Conservation (phyloP, 2,113 vertebrate genomes). For the Vireo altiloquus region DNA sequence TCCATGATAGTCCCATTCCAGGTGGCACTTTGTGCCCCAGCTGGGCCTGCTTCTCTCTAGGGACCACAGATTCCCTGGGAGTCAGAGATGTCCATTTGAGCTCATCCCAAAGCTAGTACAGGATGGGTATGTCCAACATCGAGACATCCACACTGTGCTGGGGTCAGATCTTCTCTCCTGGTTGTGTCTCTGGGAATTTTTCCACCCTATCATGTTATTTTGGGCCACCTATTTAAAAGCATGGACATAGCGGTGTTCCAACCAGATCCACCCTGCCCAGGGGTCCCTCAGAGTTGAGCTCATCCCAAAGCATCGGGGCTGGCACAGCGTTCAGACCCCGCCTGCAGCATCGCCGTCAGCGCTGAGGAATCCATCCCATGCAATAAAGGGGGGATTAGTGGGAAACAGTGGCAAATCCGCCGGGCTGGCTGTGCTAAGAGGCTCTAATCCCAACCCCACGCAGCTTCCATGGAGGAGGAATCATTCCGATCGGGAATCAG, state of each 20-base stretch:
- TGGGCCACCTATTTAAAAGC: background rate
- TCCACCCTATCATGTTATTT: background rate
- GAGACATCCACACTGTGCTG: background rate
- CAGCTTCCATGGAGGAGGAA: background rate
- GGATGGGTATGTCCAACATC: fast-evolving
- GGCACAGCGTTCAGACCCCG: fast-evolving
- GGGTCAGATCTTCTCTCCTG: background rate
- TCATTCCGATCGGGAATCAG: fast-evolving
- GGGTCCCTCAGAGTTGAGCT: background rate
- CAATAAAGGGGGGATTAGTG: background rate
- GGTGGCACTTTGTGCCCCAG: background rate
- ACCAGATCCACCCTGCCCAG: too few species aligned
- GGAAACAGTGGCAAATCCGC: background rate
- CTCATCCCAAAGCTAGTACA: too few species aligned
- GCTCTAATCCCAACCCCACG: background rate
- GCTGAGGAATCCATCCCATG: background rate
- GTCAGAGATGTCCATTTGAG: background rate
- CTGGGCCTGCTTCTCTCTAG: background rate
- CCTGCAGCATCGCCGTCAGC: fast-evolving
- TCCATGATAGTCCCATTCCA: fast-evolving
- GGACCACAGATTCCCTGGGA: too few species aligned
- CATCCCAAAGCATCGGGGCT: fast-evolving
- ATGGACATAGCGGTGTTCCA: background rate
- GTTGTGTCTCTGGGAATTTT: background rate
- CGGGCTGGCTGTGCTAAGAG: background rate